Conservation (phyloP, 2,888 invertebrate species). For the Mantis religiosa region DNA sequence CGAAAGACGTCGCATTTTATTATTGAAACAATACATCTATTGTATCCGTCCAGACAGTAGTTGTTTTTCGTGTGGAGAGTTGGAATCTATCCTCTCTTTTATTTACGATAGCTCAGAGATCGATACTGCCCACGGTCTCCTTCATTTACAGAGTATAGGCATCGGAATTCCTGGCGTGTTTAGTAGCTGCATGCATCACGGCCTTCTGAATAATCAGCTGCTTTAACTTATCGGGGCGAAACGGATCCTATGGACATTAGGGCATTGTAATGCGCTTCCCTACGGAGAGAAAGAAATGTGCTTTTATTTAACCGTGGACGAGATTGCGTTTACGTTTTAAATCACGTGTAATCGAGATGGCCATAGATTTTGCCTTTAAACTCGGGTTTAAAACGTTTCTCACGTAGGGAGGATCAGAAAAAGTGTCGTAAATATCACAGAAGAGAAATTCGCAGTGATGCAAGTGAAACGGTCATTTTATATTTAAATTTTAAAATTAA, state of each 20-base stretch:
- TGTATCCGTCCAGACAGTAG: not conserved
- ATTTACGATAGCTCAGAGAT: conserved; percentile 4
- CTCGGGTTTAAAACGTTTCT: not conserved
- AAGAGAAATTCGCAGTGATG: too few relatives aligned
- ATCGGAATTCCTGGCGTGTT: not conserved
- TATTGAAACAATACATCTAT: conserved; percentile 14
- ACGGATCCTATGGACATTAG: too few relatives aligned
- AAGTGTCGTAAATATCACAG: not conserved
- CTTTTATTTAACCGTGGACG: not conserved
- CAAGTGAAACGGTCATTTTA: too few relatives aligned
- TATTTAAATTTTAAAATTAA: too few relatives aligned
- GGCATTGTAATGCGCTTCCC: too few relatives aligned
- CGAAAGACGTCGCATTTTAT: conserved; percentile 1
- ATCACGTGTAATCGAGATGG: not conserved
- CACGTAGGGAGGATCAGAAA: not conserved
- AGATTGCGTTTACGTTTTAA: not conserved
- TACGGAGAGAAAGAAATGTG: not conserved
- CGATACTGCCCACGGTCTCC: not conserved
- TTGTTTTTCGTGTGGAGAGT: not conserved
- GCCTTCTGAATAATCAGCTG: not conserved
- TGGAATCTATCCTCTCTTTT: not conserved
- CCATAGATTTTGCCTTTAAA: not conserved
- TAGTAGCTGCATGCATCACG: not conserved
- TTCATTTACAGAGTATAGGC: not conserved
- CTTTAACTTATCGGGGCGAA: not conserved